Conservation (phyloP, 2,113 vertebrate species). For the Vulpes lagopus region DNA sequence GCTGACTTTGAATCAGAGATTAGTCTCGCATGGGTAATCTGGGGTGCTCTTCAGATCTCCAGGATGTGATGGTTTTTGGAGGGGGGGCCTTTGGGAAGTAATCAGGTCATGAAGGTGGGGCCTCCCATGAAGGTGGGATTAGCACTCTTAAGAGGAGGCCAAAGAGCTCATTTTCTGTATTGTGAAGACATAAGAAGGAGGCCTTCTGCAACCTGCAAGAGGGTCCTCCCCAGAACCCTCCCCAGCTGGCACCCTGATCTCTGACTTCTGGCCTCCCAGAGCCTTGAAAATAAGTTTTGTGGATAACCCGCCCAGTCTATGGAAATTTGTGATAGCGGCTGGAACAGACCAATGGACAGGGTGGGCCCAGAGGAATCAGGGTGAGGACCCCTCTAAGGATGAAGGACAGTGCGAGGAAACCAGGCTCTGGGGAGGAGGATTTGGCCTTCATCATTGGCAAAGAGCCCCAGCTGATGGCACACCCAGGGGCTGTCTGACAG, state of each 20-base stretch:
- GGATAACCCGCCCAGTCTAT: background rate
- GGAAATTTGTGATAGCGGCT: background rate
- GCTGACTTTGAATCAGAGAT: background rate
- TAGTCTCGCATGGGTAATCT: accelerated
- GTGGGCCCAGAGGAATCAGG: accelerated
- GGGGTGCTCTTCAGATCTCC: background rate
- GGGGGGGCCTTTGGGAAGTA: background rate
- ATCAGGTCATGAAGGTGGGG: background rate
- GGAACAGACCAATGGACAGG: too few relatives aligned
- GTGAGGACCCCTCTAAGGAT: background rate
- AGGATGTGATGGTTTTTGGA: background rate
- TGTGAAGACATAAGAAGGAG: background rate
- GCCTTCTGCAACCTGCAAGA: background rate
- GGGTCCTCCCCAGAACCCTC: background rate
- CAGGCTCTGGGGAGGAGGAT: background rate
- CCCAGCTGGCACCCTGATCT: background rate
- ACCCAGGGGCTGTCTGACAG: background rate
- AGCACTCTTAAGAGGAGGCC: background rate
- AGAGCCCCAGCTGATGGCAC: background rate
- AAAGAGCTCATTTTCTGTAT: background rate
- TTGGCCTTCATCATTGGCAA: background rate
- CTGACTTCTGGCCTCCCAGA: background rate
- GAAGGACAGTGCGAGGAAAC: accelerated
- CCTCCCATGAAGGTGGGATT: background rate
- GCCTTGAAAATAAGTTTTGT: background rate